These are phyloP conservation scores for Diploptera punctata DNA, from an alignment of 2,888 invertebrate species.

Conservation along the genomic window DNA sequence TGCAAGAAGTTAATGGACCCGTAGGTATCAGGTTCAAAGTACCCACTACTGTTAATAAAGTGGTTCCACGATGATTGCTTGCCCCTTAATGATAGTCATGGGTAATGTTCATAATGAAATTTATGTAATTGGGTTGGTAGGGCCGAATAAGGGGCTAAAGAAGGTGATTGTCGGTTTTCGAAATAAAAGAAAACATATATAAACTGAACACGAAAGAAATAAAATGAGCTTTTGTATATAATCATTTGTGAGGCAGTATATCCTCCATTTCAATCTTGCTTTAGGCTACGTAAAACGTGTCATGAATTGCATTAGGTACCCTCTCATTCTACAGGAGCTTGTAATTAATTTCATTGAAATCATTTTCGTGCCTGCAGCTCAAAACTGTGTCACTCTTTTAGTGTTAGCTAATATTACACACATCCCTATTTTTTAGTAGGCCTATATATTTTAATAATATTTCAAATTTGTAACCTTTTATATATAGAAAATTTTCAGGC, in stretches of 20 bases:
- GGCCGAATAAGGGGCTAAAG: not conserved
- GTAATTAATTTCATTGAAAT: too few species aligned
- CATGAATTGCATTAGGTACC: too few species aligned
- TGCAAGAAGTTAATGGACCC: conserved; percentile 15
- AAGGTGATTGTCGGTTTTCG: conserved; percentile 18
- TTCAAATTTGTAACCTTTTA: too few species aligned
- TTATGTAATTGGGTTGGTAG: conserved; percentile 22
- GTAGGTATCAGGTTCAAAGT: not conserved
- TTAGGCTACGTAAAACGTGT: too few species aligned
- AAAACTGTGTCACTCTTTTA: too few species aligned
- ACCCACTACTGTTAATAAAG: conserved; percentile 37
- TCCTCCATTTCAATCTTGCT: too few species aligned
- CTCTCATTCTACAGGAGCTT: too few species aligned
- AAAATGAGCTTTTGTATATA: conserved; percentile 2
- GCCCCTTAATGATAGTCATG: conserved; percentile 39
- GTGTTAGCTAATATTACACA: too few species aligned
- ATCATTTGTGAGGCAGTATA: not conserved
- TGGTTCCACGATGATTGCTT: conserved; percentile 30
- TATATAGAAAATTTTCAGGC: too few species aligned
- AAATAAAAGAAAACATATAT: conserved; percentile 4
- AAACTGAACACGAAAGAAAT: not conserved
- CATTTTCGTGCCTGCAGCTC: too few species aligned
- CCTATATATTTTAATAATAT: too few species aligned
- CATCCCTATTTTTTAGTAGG: too few species aligned
- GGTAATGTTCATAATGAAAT: not conserved